Percentiles rank a stretch among this genome's conserved stretches.
phyloP scores from a whole-genome alignment of 2,797 vertebrate genomes.

The Simalia tracyae region DNA sequence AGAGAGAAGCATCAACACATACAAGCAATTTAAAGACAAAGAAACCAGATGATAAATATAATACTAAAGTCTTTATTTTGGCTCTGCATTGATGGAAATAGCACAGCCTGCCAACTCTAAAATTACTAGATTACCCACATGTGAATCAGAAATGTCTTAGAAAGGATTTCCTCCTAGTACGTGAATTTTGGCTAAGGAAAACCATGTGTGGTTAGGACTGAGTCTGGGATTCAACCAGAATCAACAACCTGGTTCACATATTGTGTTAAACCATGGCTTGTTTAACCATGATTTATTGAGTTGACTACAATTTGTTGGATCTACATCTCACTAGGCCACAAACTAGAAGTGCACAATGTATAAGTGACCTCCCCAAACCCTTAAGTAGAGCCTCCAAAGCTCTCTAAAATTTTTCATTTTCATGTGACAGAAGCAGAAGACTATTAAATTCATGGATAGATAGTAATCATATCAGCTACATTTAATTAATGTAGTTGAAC shows the following conservation, averaged over 20 bases:
- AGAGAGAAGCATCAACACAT: not conserved
- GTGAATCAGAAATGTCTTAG: not conserved
- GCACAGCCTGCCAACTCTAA: not conserved
- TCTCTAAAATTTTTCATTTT: not conserved
- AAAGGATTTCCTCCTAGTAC: not conserved
- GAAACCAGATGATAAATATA: not conserved
- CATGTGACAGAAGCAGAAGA: not conserved
- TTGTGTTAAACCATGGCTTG: not conserved
- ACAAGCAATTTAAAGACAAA: slow-evolving; percentile 5
- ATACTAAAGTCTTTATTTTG: not conserved
- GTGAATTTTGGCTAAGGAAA: not conserved
- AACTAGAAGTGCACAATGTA: not conserved
- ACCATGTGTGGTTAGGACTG: not conserved
- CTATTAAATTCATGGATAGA: not conserved
- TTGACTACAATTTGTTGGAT: not conserved
- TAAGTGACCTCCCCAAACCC: not conserved
- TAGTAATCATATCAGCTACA: too few species aligned
- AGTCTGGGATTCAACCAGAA: not conserved
- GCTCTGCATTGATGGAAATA: not conserved
- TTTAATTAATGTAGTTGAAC: too few species aligned
- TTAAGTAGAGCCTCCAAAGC: not conserved
- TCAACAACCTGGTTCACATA: not conserved
- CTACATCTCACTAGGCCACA: not conserved
- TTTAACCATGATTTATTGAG: not conserved
- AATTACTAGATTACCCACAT: slow-evolving; percentile 6